A percentile compares a stretch with the other conserved stretches of the same genome.
These are phyloP conservation scores for Malacoctenus gilli DNA, from an alignment of 2,797 vertebrate genomes.

Conservation along the genomic window DNA sequence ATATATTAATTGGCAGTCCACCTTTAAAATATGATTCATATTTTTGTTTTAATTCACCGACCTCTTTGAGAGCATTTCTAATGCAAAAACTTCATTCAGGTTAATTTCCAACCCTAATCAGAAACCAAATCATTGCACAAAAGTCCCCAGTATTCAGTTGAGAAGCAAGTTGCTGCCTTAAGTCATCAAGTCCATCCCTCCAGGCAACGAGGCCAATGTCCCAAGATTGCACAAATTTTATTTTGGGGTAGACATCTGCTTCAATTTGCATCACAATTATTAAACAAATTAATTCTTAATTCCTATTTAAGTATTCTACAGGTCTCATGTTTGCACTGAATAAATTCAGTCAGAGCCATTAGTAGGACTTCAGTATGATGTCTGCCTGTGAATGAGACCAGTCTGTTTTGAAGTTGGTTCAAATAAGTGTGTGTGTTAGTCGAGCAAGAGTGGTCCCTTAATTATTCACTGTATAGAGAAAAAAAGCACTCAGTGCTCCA, in stretches of 20 bases:
- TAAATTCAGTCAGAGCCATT: conserved; percentile 55
- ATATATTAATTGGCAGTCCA: conserved; percentile 15
- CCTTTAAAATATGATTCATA: conserved; percentile 13
- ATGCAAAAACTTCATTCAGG: background rate
- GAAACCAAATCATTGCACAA: conserved; percentile 17
- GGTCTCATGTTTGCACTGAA: conserved; percentile 58
- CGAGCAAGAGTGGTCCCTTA: conserved; percentile 47
- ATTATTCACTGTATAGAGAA: conserved; percentile 57
- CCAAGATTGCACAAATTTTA: conserved; percentile 41
- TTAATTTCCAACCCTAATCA: background rate
- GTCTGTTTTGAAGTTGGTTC: conserved; percentile 51
- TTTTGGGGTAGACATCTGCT: conserved; percentile 54
- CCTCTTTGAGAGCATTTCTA: background rate
- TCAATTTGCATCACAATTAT: conserved; percentile 66
- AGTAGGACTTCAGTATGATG: conserved; percentile 40
- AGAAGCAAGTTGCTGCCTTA: conserved; percentile 23
- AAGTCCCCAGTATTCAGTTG: conserved; percentile 19
- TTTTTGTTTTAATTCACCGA: background rate
- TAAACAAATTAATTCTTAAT: conserved; percentile 64
- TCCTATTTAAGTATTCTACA: conserved; percentile 57
- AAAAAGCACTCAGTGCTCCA: conserved; percentile 16
- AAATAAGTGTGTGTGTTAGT: conserved; percentile 49
- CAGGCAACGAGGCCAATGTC: conserved; percentile 18
- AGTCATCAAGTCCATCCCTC: conserved; percentile 22
- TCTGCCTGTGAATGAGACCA: conserved; percentile 44